Percentiles rank a stretch among this genome's conserved stretches.
Conservation (phyloP, 2,797 vertebrate genomes). For the Alauda arvensis region DNA sequence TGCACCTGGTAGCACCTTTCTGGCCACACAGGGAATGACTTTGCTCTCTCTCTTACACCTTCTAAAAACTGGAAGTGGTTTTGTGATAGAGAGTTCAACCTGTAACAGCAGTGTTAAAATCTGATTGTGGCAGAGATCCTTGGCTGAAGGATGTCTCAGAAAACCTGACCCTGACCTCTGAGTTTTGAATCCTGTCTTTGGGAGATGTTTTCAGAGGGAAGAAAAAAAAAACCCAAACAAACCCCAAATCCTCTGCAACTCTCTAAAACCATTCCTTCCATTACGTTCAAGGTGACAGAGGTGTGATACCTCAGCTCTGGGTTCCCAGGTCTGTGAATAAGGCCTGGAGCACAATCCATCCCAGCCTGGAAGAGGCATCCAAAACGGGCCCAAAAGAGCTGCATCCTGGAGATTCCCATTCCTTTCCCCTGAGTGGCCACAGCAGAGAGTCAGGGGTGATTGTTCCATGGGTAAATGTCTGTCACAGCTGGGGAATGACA, state of each 20-base stretch:
- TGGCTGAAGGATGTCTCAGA: not conserved
- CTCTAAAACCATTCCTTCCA: not conserved
- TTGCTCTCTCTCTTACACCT: not conserved
- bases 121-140: not conserved
- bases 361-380: not conserved
- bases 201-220: not conserved
- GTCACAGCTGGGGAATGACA: accelerated
- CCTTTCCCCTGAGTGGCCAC: not conserved
- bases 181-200: not conserved
- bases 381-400: not conserved
- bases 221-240: not conserved
- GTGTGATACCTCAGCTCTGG: not conserved
- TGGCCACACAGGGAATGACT: not conserved
- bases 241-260: accelerated
- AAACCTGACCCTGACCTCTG: not conserved
- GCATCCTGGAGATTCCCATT: not conserved
- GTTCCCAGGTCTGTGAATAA: not conserved
- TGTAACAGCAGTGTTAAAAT: not conserved
- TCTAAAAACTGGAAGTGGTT: not conserved
- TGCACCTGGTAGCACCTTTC: not conserved
- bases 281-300: not conserved
- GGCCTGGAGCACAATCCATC: not conserved
- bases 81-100: not conserved
- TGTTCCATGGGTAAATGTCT: accelerated
- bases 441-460: not conserved